Evolutionary conservation across 2,797 vertebrate species (phyloP), one percentile per base, ranked within the genome.

Genomic region (Toxotes lorentzi): DNA sequence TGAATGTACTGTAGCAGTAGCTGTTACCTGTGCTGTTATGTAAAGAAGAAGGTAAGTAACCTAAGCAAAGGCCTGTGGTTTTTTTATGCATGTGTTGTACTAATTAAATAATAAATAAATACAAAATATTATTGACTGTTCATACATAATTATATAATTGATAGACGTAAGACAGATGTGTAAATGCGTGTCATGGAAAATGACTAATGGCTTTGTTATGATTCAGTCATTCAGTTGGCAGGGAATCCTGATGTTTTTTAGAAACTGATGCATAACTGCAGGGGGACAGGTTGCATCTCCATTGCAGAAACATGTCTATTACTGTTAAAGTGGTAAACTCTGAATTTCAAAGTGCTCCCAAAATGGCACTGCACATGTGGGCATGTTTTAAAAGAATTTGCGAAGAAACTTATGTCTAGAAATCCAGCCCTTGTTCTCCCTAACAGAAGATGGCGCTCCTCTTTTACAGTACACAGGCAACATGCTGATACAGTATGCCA

Each of bases 391-490:
- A n/a, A 45, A 38, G 21, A 50, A 68, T 34, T 50, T 51, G 16
- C 5, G 60, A 56, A 60, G 23, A 59, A 73, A 72, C 5, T 34
- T 1, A 34, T 41, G 13, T 50, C 40, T 48, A 6, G 1, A 23
- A 21, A 41, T 51, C 7, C 11, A 27, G 7, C 23, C 7, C n/a
- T 21, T 45, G 23, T 41, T 51, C 32, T 50, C 32, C 32, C 43
- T 5, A 48, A 75, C 72, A 80, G 81, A 75, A 76, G 71, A 73
- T 71, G 69, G 38, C 23, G 24, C 61, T 65, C 13, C 48, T 66
- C 48, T 57, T 70, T 78, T 70, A 35, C 47, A 75, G 47, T 59
- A 23, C 63, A 4, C 10, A 51, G 38, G 4, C 34, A 53, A 41
- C 32, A 4, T 47, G 45, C 41, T 61, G 19, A 19, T 32, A 61